phyloP scores from a whole-genome alignment of 2,113 vertebrate genomes.

The Pelusios castaneus region DNA sequence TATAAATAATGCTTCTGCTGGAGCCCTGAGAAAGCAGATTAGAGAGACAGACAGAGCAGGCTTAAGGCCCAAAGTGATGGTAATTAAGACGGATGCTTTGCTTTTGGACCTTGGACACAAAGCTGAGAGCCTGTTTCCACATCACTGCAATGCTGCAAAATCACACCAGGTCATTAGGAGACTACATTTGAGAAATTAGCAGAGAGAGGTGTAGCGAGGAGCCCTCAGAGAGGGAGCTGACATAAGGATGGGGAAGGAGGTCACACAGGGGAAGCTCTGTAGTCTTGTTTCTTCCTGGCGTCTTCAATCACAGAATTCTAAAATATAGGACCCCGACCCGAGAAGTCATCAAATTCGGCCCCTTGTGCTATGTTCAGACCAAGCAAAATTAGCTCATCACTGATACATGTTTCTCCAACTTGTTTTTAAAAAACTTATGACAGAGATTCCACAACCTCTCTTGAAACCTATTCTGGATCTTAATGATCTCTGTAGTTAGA shows the following conservation, averaged over 20 bases:
- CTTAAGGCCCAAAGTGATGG: conserved; percentile 45
- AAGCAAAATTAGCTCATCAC: background rate
- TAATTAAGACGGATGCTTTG: conserved; percentile 58
- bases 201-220: background rate
- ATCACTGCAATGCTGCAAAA: background rate
- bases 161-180: background rate
- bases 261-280: background rate
- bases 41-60: conserved; percentile 43
- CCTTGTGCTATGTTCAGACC: background rate
- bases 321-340: background rate
- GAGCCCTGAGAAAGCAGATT: conserved; percentile 67
- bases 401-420: background rate
- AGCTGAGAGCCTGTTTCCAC: background rate
- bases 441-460: background rate
- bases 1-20: conserved; percentile 37
- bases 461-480: background rate
- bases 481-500: background rate
- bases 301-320: background rate
- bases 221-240: background rate
- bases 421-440: background rate
- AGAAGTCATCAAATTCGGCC: background rate
- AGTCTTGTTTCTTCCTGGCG: background rate
- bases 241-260: background rate
- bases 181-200: background rate
- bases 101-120: background rate